A percentile compares a stretch with the other conserved stretches of the same genome.
Evolutionary conservation across 2,797 vertebrate genomes (phyloP).

Genomic region (Aselliscus stoliczkanus): DNA sequence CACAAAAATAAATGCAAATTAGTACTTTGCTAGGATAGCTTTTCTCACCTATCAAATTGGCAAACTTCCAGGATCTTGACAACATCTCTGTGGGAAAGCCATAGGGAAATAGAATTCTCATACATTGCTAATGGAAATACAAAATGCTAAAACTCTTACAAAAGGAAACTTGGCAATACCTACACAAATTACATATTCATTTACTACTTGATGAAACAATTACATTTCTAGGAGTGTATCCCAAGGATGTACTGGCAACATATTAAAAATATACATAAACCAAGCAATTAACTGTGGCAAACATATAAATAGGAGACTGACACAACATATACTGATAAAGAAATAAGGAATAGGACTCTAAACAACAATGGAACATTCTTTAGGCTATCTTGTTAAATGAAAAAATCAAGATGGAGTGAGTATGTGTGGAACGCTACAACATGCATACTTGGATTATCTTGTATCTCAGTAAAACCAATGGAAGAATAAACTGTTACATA

Average conservation of each 20-base stretch:
- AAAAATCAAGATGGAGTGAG: not conserved
- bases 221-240: not conserved
- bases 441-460: not conserved
- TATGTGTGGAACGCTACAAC: not conserved
- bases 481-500: not conserved
- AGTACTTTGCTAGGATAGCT: not conserved
- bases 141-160: not conserved
- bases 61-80: not conserved
- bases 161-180: conserved; percentile 12
- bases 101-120: not conserved
- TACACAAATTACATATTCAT: not conserved
- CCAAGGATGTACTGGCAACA: not conserved
- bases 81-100: not conserved
- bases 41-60: conserved; percentile 6
- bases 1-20: not conserved
- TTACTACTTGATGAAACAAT: conserved; percentile 4
- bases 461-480: not conserved
- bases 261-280: not conserved
- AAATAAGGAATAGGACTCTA: not conserved
- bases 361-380: not conserved
- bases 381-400: not conserved
- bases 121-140: not conserved
- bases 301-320: not conserved
- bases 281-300: not conserved
- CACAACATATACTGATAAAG: not conserved